Base-by-base conservation (phyloP, 2,888 invertebrate genomes). In the Laothoe populi region DNA sequence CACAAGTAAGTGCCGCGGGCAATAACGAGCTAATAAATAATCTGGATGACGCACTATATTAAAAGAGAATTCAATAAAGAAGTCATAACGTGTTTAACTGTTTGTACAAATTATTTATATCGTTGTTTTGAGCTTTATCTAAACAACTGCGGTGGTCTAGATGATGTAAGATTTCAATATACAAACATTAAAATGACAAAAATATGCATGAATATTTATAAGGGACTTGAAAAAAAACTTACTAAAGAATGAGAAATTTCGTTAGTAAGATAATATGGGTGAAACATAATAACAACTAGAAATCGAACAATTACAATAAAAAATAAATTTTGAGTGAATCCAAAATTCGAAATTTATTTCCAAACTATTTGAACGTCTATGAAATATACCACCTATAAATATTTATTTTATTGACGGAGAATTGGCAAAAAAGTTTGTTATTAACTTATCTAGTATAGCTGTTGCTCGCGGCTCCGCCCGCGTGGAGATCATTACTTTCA, bases 381-480 rank as follows among this genome's bases (percentile, higher is more conserved):
- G 26, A 16, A 26, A 3, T 26, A 10, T 23, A 21, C 21, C 11
- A 46, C 23, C 23, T 23, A 3, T 53, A 16, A 13, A 16, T 19
- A 19, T 44, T 44, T 19, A 4, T 16, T 19, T 44, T 19, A 38
- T 13, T 19, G 8, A 19, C 19, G 11, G 3, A 35, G 19, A 49
- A 26, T 49, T n/a, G n/a, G n/a, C n/a, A 16, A 49, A 26, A 53
- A 53, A 53, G 1, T 53, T 26, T 26, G 16, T n/a, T 4, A 31
- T 53, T 53, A 19, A 19, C 16, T 8, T 49, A 26, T 53, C 53
- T n/a, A n/a, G n/a, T n/a, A n/a, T n/a, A n/a, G n/a, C n/a, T n/a
- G n/a, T n/a, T n/a, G n/a, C n/a, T n/a, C n/a, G n/a, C n/a, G n/a
- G n/a, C n/a, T n/a, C n/a, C n/a, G n/a, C n/a, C n/a, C n/a, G n/a